phyloP scores from a whole-genome alignment of 2,797 vertebrate species.

The Chiloscyllium punctatum region DNA sequence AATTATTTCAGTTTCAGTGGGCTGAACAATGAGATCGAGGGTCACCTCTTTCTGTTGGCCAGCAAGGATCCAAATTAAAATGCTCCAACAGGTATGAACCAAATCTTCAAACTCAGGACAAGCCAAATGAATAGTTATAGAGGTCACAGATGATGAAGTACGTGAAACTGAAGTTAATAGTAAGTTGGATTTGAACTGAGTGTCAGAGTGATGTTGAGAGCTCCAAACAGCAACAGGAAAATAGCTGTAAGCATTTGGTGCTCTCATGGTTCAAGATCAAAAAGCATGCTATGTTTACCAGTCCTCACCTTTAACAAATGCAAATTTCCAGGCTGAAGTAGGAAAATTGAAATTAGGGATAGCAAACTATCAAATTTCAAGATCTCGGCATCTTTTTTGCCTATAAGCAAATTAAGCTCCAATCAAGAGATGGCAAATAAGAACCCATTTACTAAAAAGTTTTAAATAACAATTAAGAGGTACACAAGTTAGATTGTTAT shows the following conservation, averaged over 20 bases:
- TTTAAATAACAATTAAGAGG: background rate
- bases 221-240: background rate
- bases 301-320: background rate
- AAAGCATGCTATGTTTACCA: background rate
- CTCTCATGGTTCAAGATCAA: background rate
- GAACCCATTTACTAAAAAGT: background rate
- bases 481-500: background rate
- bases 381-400: background rate
- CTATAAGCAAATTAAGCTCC: background rate
- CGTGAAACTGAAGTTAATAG: background rate
- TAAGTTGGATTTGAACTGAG: background rate
- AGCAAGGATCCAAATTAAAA: background rate
- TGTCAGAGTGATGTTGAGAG: background rate
- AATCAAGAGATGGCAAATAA: background rate
- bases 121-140: background rate
- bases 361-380: background rate
- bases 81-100: background rate
- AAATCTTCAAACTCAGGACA: background rate
- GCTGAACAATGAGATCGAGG: background rate
- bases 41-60: background rate
- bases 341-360: background rate
- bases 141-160: background rate
- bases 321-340: background rate
- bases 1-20: background rate
- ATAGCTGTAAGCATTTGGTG: background rate